A percentile compares a stretch with the other conserved stretches of the same genome.
phyloP scores from a whole-genome alignment of 1,140 invertebrate genomes.

The Forficula auricularia region DNA sequence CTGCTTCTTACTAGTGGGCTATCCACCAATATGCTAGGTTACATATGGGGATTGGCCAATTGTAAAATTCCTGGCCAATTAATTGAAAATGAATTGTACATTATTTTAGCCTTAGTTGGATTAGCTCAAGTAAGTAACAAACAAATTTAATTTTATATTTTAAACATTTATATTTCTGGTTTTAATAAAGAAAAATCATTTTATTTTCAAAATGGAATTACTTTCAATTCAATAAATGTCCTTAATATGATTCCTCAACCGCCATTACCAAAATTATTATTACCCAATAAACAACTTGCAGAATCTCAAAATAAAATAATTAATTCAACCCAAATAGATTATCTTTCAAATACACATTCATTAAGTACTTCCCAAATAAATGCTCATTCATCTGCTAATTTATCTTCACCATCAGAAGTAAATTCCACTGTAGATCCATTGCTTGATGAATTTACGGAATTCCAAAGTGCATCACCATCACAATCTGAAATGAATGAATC shows the following conservation, averaged over 20 bases:
- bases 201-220: constrained; percentile 28
- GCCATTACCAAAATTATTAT: constrained; percentile 27
- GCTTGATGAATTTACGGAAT: constrained; percentile 39
- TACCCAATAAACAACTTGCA: too few relatives aligned
- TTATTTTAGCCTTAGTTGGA: constrained; percentile 39
- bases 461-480: constrained; percentile 31
- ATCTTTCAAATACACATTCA: not conserved
- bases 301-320: too few relatives aligned
- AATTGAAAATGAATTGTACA: constrained; percentile 39
- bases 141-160: not conserved
- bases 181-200: not conserved
- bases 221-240: constrained; percentile 30
- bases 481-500: not conserved
- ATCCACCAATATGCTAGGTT: constrained; percentile 36
- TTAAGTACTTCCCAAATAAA: not conserved
- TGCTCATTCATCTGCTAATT: not conserved
- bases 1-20: constrained; percentile 41
- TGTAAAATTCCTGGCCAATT: constrained; percentile 37
- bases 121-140: constrained; percentile 33
- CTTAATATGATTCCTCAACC: constrained; percentile 31
- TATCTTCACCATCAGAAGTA: not conserved
- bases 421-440: constrained; percentile 6
- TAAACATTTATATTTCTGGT: constrained; percentile 4
- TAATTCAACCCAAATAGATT: too few relatives aligned
- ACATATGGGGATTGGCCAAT: constrained; percentile 45